Percentiles rank a stretch among this genome's conserved stretches.
These are phyloP conservation scores for Ifrita kowaldi DNA, from an alignment of 2,113 vertebrate species.

Conservation along the genomic window DNA sequence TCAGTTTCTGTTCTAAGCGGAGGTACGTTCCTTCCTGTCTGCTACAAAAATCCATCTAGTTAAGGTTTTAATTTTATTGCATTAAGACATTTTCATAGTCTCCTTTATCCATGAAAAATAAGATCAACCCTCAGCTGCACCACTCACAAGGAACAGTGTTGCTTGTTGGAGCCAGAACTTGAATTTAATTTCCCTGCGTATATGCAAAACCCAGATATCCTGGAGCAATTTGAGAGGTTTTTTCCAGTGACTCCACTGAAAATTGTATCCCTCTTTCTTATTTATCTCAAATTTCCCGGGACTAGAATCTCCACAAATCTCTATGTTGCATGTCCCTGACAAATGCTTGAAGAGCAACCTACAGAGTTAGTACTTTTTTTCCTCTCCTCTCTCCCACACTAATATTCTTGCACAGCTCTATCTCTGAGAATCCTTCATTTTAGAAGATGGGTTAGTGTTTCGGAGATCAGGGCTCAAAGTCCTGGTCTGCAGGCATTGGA, in stretches of 20 bases:
- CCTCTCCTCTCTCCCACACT: background rate
- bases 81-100: background rate
- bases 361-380: background rate
- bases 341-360: background rate
- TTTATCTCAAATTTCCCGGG: background rate
- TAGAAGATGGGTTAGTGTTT: background rate
- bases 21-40: background rate
- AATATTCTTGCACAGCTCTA: background rate
- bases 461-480: background rate
- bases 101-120: background rate
- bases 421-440: background rate
- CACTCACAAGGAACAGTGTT: background rate
- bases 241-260: background rate
- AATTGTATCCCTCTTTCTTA: background rate
- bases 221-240: background rate
- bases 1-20: background rate
- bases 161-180: background rate
- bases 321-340: background rate
- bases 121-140: background rate
- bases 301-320: background rate
- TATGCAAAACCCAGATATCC: background rate
- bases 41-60: background rate
- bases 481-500: background rate
- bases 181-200: background rate
- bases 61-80: background rate